These are phyloP conservation scores for Ferdinandea cuprea DNA, from an alignment of 2,888 invertebrate species.

Conservation along the genomic window DNA sequence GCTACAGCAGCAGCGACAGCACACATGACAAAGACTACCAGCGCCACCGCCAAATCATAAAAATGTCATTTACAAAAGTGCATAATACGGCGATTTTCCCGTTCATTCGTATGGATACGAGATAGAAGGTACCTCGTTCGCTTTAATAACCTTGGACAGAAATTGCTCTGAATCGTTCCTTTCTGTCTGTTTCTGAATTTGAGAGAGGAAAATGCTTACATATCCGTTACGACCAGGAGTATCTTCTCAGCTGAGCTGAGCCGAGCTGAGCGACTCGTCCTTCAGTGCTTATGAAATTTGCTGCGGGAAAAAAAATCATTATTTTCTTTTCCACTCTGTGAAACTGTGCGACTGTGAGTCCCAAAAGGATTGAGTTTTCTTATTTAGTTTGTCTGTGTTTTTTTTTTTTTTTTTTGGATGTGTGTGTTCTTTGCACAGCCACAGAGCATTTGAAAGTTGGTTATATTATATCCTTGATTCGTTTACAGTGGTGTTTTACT, in stretches of 20 bases:
- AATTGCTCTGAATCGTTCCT: constrained; percentile 40
- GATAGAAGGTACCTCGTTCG: too few species aligned
- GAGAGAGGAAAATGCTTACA: constrained; percentile 9
- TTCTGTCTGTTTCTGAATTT: not conserved
- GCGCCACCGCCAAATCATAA: constrained; percentile 48
- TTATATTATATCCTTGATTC: constrained; percentile 42
- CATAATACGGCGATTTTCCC: constrained; percentile 56
- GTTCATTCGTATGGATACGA: not conserved
- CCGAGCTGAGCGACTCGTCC: constrained; percentile 39
- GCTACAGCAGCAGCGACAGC: too few species aligned
- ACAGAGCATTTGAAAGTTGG: constrained; percentile 31
- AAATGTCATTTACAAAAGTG: constrained; percentile 63
- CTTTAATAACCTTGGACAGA: constrained; percentile 33
- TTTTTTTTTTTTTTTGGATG: not conserved
- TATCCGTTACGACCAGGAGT: not conserved
- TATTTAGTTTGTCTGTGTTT: not conserved
- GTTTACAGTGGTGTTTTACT: constrained; percentile 22
- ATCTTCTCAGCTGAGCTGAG: too few species aligned
- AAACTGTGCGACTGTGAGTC: too few species aligned
- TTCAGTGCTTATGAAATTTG: constrained; percentile 56
- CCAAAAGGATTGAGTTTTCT: constrained; percentile 49
- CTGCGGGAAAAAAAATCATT: constrained; percentile 53
- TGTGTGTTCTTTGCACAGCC: too few species aligned
- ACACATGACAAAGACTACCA: constrained; percentile 30
- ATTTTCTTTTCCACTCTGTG: constrained; percentile 38